phyloP scores from a whole-genome alignment of 2,113 vertebrate genomes.

The Microtus ochrogaster region DNA sequence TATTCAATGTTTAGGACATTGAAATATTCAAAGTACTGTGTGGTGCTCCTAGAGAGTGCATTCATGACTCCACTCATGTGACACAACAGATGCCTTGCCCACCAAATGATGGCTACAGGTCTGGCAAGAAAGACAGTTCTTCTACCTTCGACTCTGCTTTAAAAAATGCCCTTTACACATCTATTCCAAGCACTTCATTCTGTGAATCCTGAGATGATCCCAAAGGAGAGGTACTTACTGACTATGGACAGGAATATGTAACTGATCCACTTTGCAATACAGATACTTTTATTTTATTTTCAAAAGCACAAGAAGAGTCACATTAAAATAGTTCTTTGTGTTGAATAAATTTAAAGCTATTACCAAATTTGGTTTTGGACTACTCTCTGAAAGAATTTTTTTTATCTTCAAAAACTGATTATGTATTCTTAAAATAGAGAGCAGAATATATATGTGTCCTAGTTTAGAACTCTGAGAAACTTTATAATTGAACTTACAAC shows the following conservation, averaged over 20 bases:
- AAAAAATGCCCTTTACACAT: background rate
- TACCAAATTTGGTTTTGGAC: slow-evolving; percentile 43
- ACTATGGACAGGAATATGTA: background rate
- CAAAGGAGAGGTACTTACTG: background rate
- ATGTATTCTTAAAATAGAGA: slow-evolving; percentile 67
- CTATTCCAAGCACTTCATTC: background rate
- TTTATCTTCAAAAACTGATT: slow-evolving; percentile 51
- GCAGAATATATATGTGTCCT: slow-evolving; percentile 57
- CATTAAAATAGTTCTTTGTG: slow-evolving; percentile 60
- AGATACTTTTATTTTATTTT: background rate
- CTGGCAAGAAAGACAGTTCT: background rate
- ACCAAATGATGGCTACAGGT: background rate
- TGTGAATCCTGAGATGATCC: background rate
- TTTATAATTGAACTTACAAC: slow-evolving; percentile 67
- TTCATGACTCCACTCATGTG: background rate
- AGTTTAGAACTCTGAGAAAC: slow-evolving; percentile 70
- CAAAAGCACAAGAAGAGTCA: background rate
- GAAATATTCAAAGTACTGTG: background rate
- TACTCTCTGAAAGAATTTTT: slow-evolving; percentile 16
- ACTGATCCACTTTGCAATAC: background rate
- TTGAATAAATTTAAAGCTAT: slow-evolving; percentile 50
- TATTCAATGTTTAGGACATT: background rate
- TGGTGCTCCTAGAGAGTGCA: background rate
- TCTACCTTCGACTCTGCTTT: background rate
- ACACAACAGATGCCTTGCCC: background rate